Percentiles rank a stretch among this genome's conserved stretches.
These are phyloP conservation scores for Spisula solida DNA, from an alignment of 2,888 invertebrate genomes.

Conservation along the genomic window DNA sequence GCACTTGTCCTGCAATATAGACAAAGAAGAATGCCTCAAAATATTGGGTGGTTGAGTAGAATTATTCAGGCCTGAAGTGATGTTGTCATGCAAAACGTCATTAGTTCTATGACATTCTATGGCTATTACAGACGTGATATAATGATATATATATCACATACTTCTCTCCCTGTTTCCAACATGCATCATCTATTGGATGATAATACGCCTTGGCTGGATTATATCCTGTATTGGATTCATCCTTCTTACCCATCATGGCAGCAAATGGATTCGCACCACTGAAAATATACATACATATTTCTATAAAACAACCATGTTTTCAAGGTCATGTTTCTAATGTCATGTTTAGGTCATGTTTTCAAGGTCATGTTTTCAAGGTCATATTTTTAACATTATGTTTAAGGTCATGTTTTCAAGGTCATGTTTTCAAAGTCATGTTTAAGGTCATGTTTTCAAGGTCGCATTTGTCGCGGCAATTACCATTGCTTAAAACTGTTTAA, in stretches of 20 bases:
- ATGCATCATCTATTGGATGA: constrained; percentile 82
- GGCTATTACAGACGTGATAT: not conserved
- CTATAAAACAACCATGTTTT: not conserved
- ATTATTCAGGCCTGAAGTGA: too few species aligned
- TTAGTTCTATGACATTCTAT: too few species aligned
- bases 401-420: too few species aligned
- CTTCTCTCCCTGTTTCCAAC: constrained; percentile 82
- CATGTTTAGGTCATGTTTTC: not conserved
- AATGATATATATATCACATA: constrained; percentile 47
- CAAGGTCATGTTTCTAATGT: not conserved
- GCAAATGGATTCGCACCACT: constrained; percentile 71
- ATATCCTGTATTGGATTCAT: constrained; percentile 69
- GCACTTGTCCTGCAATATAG: too few species aligned
- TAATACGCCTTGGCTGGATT: constrained; percentile 79
- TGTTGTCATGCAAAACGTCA: too few species aligned
- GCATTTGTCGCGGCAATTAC: too few species aligned
- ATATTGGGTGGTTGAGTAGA: too few species aligned
- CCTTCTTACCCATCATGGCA: constrained; percentile 70
- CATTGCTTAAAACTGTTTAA: too few species aligned
- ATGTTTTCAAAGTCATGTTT: not conserved
- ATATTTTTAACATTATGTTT: not conserved
- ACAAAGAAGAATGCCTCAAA: too few species aligned
- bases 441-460: too few species aligned
- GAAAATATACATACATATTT: constrained; percentile 34
- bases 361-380: too few species aligned